These are phyloP conservation scores for Spodoptera picta DNA, from an alignment of 2,888 invertebrate genomes.

Conservation along the genomic window DNA sequence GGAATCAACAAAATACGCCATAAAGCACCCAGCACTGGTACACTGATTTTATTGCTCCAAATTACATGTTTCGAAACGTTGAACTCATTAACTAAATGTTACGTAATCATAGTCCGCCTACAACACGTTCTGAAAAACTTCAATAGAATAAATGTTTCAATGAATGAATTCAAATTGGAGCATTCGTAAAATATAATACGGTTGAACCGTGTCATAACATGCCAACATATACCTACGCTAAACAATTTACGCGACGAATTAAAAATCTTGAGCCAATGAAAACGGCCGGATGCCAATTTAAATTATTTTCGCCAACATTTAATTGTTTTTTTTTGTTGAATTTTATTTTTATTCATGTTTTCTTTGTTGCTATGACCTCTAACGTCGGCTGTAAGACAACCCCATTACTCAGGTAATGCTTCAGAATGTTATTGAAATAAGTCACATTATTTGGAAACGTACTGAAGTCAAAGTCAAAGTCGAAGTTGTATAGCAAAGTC, in stretches of 20 bases:
- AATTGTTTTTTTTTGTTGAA: constrained; percentile 21
- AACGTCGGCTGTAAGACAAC: constrained; percentile 14
- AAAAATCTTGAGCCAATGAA: constrained; percentile 34
- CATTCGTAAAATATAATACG: constrained; percentile 52
- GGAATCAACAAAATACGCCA: constrained; percentile 55
- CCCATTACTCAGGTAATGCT: constrained; percentile 4
- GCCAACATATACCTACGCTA: constrained; percentile 35
- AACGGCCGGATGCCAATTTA: constrained; percentile 30
- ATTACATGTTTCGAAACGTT: constrained; percentile 73
- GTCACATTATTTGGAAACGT: background rate
- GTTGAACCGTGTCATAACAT: constrained; percentile 59
- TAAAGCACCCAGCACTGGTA: constrained; percentile 47
- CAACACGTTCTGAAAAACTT: constrained; percentile 50
- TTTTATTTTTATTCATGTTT: constrained; percentile 12
- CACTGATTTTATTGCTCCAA: constrained; percentile 70
- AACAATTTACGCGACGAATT: constrained; percentile 46
- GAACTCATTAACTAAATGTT: constrained; percentile 62
- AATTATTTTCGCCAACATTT: constrained; percentile 28
- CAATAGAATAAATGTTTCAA: constrained; percentile 56
- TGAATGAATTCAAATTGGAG: constrained; percentile 54
- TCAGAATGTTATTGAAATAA: constrained; percentile 13
- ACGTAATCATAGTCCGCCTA: constrained; percentile 53
- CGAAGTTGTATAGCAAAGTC: background rate
- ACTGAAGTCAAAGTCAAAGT: background rate
- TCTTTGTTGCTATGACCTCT: constrained; percentile 28